These are phyloP conservation scores for Sceloporus tristichus DNA, from an alignment of 2,113 vertebrate species.

Conservation along the genomic window DNA sequence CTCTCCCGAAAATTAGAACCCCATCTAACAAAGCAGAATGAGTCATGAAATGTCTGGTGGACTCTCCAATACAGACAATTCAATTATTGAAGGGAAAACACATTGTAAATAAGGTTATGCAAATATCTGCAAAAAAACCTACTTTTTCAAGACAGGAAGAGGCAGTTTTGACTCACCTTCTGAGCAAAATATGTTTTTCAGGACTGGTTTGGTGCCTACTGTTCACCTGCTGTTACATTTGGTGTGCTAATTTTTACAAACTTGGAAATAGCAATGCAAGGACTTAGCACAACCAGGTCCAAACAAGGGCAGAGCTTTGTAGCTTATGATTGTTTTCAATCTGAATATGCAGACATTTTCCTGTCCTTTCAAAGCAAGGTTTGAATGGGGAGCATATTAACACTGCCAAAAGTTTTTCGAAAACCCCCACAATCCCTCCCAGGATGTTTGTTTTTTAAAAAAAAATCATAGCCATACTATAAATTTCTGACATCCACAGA, in stretches of 20 bases:
- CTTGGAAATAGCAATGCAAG: not conserved
- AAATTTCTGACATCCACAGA: conserved; percentile 62
- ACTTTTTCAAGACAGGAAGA: not conserved
- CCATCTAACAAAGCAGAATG: conserved; percentile 78
- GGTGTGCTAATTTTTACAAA: not conserved
- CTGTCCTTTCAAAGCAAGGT: not conserved
- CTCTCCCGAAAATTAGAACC: conserved; percentile 96
- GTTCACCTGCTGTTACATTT: conserved; percentile 3
- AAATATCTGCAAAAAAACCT: not conserved
- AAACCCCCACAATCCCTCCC: not conserved
- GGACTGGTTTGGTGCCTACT: not conserved
- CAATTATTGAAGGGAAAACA: conserved; percentile 33
- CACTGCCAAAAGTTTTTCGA: not conserved
- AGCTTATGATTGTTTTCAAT: not conserved
- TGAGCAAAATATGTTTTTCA: conserved; percentile 38
- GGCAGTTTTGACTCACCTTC: conserved; percentile 33
- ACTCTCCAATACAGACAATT: conserved; percentile 3
- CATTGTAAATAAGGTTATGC: not conserved
- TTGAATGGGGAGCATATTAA: conserved; percentile 20
- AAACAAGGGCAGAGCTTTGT: not conserved
- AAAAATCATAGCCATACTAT: conserved; percentile 46
- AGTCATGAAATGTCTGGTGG: conserved; percentile 77
- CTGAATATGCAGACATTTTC: not conserved
- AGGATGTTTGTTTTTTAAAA: not conserved
- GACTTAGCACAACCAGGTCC: not conserved